Base-by-base conservation (phyloP, 2,113 vertebrate genomes). In the Chinchilla lanigera region DNA sequence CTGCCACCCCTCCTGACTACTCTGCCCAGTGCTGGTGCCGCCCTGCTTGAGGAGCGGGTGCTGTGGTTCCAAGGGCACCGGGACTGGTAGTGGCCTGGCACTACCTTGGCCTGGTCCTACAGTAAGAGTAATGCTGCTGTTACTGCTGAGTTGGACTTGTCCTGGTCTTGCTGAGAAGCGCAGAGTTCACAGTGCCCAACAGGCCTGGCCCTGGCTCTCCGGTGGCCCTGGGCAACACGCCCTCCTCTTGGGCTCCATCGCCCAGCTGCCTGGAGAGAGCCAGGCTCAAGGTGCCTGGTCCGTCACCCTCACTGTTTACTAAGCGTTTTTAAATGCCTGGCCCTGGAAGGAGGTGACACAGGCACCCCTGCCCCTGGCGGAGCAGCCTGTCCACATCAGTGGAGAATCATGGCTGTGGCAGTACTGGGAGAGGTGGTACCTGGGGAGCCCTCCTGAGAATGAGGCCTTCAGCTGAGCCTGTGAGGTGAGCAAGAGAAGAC, bases 361-460 rank as follows among this genome's bases (percentile, higher is more conserved):
- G 3, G 1, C 2, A 9, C n/a, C 12, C 67, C 61, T 24, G 41
- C 11, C 44, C 47, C 28, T 33, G 13, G 63, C 3, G 0, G 8
- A 12, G 75, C 7, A 7, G 0, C 44, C 50, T 47, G 1, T 2
- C 22, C 9, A n/a, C 28, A 2, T 30, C 52, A 0, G 11, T 33
- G 86, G 1, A 8, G 9, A 50, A 0, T 19, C 1, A 6, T 0
- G 3, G 2, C 87, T 1, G 44, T 17, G 60, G 28, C 0, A 0
- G 69, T 10, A 2, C 47, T 30, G 38, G 69, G 86, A 5, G 8
- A 35, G n/a, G 33, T 9, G 2, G 50, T 5, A 8, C 1, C n/a
- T 35, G 16, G 84, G 78, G 11, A 26, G 4, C 28, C 52, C 12
- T 14, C 86, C 56, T 3, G 3, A 65, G 44, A 11, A 41, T 0